A percentile compares a stretch with the other conserved stretches of the same genome.
Evolutionary conservation across 2,888 invertebrate genomes (phyloP).

Genomic region (Eilema sororculum): DNA sequence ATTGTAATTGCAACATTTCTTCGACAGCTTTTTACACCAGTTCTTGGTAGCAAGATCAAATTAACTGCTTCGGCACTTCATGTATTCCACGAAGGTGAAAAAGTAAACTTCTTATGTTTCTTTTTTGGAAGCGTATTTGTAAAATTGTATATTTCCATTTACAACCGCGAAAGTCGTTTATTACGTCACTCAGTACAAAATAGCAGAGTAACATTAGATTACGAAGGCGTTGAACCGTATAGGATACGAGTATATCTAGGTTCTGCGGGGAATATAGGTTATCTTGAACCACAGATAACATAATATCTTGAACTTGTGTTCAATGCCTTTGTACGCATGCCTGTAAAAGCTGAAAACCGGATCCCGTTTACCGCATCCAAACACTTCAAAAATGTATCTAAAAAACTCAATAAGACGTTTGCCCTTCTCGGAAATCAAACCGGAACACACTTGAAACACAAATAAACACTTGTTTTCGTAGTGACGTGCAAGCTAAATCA

Average conservation of each 20-base stretch:
- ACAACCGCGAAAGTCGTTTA: not conserved
- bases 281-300: too few relatives aligned
- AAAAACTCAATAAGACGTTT: too few relatives aligned
- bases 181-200: not conserved
- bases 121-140: not conserved
- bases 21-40: not conserved
- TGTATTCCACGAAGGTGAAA: not conserved
- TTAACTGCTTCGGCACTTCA: not conserved
- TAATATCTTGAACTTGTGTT: too few relatives aligned
- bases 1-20: slow-evolving; percentile 15
- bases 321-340: too few relatives aligned
- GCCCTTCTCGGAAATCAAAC: too few relatives aligned
- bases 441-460: too few relatives aligned
- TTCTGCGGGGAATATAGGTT: not conserved
- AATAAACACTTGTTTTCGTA: too few relatives aligned
- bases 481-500: too few relatives aligned
- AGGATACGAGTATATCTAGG: not conserved
- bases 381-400: too few relatives aligned
- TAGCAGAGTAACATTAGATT: not conserved
- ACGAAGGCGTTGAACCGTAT: not conserved
- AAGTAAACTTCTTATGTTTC: not conserved
- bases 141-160: not conserved
- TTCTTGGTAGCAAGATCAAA: slow-evolving; percentile 4
- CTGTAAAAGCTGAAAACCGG: too few relatives aligned
- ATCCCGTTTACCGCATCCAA: too few relatives aligned